Evolutionary conservation across 2,888 invertebrate genomes (phyloP).

Genomic region (Coecobrya sp.): DNA sequence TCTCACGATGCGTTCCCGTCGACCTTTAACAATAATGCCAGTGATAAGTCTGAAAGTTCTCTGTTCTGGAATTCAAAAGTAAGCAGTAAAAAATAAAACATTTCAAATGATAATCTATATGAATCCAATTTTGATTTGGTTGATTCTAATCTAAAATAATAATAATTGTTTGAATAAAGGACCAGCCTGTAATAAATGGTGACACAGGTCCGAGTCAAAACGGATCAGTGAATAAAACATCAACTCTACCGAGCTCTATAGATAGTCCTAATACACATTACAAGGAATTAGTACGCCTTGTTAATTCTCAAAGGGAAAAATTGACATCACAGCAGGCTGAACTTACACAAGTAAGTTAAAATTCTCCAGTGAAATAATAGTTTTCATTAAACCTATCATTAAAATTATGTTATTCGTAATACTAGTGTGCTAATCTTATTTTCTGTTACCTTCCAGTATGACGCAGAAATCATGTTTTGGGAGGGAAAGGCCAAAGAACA

Average conservation of each 20-base stretch:
- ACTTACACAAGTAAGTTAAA: constrained; percentile 92
- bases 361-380: neutral
- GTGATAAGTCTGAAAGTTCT: constrained; percentile 83
- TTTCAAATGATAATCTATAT: neutral
- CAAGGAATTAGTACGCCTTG: constrained; percentile 94
- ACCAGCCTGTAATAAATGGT: constrained; percentile 83
- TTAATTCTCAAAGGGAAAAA: constrained; percentile 97
- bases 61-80: constrained; percentile 82
- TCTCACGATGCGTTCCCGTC: constrained; percentile 78
- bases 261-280: constrained; percentile 89
- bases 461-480: constrained; percentile 97
- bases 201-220: constrained; percentile 84
- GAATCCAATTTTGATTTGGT: neutral
- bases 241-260: constrained; percentile 46
- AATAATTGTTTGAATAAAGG: constrained; percentile 70
- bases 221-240: constrained; percentile 80
- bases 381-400: neutral
- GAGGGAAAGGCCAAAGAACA: constrained; percentile 96
- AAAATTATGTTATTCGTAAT: neutral
- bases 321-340: constrained; percentile 96
- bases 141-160: neutral
- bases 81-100: neutral
- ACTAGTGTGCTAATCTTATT: neutral
- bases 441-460: constrained; percentile 90
- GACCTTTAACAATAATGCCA: constrained; percentile 73